phyloP scores from a whole-genome alignment of 2,797 vertebrate genomes.

The Ambastaia sidthimunki region DNA sequence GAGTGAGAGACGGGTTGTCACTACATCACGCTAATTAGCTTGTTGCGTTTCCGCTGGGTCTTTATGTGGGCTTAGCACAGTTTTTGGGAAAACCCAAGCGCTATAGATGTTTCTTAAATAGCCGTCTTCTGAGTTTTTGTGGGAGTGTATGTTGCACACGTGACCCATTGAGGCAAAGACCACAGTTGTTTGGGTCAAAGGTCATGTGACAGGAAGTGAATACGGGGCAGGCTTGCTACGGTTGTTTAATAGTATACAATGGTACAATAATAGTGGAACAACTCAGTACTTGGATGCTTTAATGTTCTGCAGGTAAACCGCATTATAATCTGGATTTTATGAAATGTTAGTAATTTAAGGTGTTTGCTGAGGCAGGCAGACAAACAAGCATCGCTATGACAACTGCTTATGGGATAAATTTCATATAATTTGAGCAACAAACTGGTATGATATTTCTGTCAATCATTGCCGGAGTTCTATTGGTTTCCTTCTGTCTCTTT shows the following conservation, averaged over 20 bases:
- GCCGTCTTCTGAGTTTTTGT: background rate
- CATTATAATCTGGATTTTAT: background rate
- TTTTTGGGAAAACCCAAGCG: background rate
- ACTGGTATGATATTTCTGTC: too few relatives aligned
- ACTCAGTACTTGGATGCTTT: background rate
- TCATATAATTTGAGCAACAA: too few relatives aligned
- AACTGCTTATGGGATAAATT: too few relatives aligned
- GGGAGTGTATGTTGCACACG: conserved; percentile 38
- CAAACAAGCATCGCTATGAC: background rate
- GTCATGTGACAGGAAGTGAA: conserved; percentile 73
- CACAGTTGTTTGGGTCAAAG: conserved; percentile 56
- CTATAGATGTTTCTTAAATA: background rate
- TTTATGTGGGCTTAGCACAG: background rate
- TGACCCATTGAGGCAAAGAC: conserved; percentile 56
- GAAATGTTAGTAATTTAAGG: background rate
- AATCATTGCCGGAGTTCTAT: too few relatives aligned
- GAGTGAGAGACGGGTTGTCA: background rate
- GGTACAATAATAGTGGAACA: background rate
- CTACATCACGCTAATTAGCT: background rate
- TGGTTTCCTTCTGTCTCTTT: conserved; percentile 17
- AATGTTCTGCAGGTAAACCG: background rate
- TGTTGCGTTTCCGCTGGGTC: background rate
- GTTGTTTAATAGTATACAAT: background rate
- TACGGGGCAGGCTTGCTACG: conserved; percentile 42
- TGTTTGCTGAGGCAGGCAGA: background rate